Evolutionary conservation across 2,797 vertebrate species (phyloP).

Genomic region (Bovichtus variegatus): DNA sequence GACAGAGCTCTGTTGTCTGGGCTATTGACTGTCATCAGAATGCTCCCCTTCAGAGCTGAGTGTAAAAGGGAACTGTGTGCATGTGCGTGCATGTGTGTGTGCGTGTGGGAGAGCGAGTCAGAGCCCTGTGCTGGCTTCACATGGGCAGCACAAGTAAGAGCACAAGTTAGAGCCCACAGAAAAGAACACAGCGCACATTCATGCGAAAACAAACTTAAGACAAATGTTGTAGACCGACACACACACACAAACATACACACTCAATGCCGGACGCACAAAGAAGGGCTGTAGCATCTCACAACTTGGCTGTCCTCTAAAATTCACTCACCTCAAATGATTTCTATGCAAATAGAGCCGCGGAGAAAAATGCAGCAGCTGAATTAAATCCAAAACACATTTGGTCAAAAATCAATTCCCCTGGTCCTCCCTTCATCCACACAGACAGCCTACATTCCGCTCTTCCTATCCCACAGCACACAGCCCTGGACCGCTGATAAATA

Average conservation of each 20-base stretch:
- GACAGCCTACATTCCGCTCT: slow-evolving; percentile 65
- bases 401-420: slow-evolving; percentile 90
- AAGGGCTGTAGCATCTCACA: slow-evolving; percentile 23
- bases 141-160: slow-evolving; percentile 35
- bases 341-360: slow-evolving; percentile 86
- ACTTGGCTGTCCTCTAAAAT: slow-evolving; percentile 83
- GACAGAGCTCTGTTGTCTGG: slow-evolving; percentile 80
- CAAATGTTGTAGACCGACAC: slow-evolving; percentile 7
- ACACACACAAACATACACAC: slow-evolving; percentile 16
- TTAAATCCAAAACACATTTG: slow-evolving; percentile 90
- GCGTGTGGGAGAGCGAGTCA: background rate
- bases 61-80: slow-evolving; percentile 49
- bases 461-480: slow-evolving; percentile 77
- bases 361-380: slow-evolving; percentile 77
- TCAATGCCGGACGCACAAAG: slow-evolving; percentile 31
- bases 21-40: slow-evolving; percentile 82
- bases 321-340: slow-evolving; percentile 89
- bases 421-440: slow-evolving; percentile 56
- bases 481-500: slow-evolving; percentile 87
- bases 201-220: slow-evolving; percentile 27
- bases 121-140: slow-evolving; percentile 31
- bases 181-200: background rate
- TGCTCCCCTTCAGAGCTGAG: slow-evolving; percentile 62
- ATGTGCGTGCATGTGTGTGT: background rate
- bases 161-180: slow-evolving; percentile 6